Percentiles rank a stretch among this genome's conserved stretches.
These are phyloP conservation scores for Molossus molossus DNA, from an alignment of 2,797 vertebrate species.

Conservation along the genomic window DNA sequence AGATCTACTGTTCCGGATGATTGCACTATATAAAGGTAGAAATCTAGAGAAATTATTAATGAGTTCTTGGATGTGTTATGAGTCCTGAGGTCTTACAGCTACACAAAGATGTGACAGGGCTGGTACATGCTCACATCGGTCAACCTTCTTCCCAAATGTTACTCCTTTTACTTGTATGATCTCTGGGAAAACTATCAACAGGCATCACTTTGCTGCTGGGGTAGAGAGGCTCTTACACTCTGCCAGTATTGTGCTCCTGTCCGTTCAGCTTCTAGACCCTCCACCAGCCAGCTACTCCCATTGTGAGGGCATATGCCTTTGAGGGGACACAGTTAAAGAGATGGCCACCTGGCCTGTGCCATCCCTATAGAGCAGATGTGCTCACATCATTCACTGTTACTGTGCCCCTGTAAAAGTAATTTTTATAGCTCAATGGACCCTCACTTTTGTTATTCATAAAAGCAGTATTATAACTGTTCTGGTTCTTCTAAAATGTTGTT, in stretches of 20 bases:
- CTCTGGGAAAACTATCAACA: not conserved
- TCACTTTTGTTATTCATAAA: not conserved
- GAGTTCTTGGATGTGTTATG: not conserved
- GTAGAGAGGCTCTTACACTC: not conserved
- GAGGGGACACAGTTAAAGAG: not conserved
- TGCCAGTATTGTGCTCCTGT: not conserved
- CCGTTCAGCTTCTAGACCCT: accelerated
- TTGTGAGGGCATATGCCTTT: not conserved
- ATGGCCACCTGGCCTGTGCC: accelerated
- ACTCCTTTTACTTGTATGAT: not conserved
- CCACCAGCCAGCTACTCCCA: accelerated
- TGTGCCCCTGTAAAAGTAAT: not conserved
- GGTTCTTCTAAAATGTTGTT: not conserved
- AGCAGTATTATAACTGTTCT: not conserved
- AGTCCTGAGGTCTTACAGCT: not conserved
- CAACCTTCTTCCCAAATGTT: not conserved
- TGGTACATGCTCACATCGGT: no score
- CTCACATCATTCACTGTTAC: not conserved
- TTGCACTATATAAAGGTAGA: not conserved
- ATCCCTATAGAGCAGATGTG: accelerated
- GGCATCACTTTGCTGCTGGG: not conserved
- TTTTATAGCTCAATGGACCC: not conserved
- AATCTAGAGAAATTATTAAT: not conserved
- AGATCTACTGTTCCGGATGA: slow-evolving; percentile 10
- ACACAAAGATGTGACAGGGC: no score